Percentiles rank a stretch among this genome's conserved stretches.
Evolutionary conservation across 2,888 invertebrate genomes (phyloP).

Genomic region (Torymus aiolomorphi): DNA sequence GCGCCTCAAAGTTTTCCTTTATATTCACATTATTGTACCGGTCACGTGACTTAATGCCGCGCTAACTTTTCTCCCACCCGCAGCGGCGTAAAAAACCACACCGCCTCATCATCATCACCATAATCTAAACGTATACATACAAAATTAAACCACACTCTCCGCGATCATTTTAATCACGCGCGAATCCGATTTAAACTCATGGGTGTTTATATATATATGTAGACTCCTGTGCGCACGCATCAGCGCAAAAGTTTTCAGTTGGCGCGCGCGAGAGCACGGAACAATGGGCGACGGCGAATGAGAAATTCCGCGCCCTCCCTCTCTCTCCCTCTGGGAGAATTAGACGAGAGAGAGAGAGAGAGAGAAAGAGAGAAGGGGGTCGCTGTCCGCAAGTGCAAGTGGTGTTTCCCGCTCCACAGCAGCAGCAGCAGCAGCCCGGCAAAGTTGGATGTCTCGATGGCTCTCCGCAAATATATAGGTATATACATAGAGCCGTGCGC

Average conservation of each 20-base stretch:
- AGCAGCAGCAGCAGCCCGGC: background rate
- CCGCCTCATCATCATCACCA: no score
- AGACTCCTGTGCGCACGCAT: conserved; percentile 19
- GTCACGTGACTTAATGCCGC: no score
- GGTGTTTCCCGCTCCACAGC: conserved; percentile 27
- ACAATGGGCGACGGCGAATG: conserved; percentile 42
- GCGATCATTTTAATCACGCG: no score
- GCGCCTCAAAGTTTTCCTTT: no score
- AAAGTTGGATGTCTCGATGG: conserved; percentile 52
- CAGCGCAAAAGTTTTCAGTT: conserved; percentile 47
- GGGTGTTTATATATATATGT: conserved; percentile 24
- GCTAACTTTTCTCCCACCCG: no score
- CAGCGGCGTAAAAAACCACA: no score
- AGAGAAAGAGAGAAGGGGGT: background rate
- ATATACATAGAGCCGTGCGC: no score
- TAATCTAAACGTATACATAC: no score
- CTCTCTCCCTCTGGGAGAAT: conserved; percentile 22
- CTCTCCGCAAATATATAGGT: background rate
- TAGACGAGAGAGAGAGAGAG: conserved; percentile 8
- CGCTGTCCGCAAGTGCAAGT: conserved; percentile 31
- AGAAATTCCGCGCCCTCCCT: conserved; percentile 50
- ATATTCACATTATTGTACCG: no score
- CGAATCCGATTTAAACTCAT: background rate
- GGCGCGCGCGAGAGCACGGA: background rate
- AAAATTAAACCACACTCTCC: no score